Evolutionary conservation across 1,140 invertebrate genomes (phyloP).

Genomic region (Dolichoris vasculosae): DNA sequence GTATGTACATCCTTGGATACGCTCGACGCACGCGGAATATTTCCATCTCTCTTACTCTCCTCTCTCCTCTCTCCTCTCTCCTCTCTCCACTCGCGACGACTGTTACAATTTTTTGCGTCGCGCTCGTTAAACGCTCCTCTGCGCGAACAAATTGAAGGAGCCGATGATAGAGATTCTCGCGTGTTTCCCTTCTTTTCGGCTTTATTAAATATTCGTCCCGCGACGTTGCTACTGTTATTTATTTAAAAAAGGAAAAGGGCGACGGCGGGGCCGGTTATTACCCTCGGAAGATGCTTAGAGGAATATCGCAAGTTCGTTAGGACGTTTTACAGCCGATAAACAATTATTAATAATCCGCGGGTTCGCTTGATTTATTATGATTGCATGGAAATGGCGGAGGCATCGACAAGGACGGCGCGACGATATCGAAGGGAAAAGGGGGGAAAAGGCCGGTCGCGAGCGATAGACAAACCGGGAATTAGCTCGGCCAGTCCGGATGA

Average conservation of each 20-base stretch:
- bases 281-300: neutral
- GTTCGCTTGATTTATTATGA: constrained; percentile 45
- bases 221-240: neutral
- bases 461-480: neutral
- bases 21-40: constrained; percentile 23
- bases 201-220: neutral
- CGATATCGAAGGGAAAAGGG: no score
- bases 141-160: constrained; percentile 30
- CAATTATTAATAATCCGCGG: constrained; percentile 38
- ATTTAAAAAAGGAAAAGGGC: constrained; percentile 18
- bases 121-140: constrained; percentile 29
- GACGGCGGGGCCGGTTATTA: no score
- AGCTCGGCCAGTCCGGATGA: constrained; percentile 49
- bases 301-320: neutral
- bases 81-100: neutral
- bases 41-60: constrained; percentile 19
- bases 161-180: neutral
- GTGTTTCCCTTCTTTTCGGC: neutral
- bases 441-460: neutral
- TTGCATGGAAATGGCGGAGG: constrained; percentile 25
- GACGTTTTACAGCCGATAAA: constrained; percentile 23
- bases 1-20: constrained; percentile 1
- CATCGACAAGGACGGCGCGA: no score
- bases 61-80: neutral
- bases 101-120: constrained; percentile 20